These are phyloP conservation scores for Listronotus oregonensis DNA, from an alignment of 1,140 invertebrate genomes.

Conservation along the genomic window DNA sequence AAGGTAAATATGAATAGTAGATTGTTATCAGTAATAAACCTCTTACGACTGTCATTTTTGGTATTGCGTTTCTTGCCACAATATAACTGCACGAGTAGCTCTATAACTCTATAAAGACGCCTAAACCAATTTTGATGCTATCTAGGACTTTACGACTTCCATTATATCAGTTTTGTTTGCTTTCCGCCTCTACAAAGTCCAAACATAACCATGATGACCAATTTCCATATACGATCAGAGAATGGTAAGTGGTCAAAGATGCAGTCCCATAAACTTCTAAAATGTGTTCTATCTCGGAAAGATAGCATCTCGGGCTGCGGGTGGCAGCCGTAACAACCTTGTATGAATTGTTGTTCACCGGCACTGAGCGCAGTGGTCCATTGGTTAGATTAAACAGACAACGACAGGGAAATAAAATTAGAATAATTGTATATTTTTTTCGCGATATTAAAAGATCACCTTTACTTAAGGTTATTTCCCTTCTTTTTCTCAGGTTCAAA, in stretches of 20 bases:
- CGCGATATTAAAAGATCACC: no score
- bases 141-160: constrained; percentile 27
- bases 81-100: constrained; percentile 6
- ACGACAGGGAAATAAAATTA: no score
- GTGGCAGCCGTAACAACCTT: constrained; percentile 47
- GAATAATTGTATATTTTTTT: no score
- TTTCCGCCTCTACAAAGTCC: constrained; percentile 33
- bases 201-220: constrained; percentile 44
- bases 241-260: constrained; percentile 48
- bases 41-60: constrained; percentile 1
- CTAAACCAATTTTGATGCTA: constrained; percentile 31
- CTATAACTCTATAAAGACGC: constrained; percentile 15
- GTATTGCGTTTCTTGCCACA: constrained; percentile 9
- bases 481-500: no score
- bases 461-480: no score
- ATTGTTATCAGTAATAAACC: no score
- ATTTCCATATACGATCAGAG: constrained; percentile 49
- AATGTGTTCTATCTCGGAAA: constrained; percentile 43
- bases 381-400: background rate
- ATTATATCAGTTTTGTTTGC: constrained; percentile 30
- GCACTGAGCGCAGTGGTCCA: constrained; percentile 2
- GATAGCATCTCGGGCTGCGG: constrained; percentile 47
- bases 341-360: constrained; percentile 33
- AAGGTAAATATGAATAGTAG: no score
- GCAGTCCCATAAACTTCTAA: constrained; percentile 45